A percentile compares a stretch with the other conserved stretches of the same genome.
phyloP scores from a whole-genome alignment of 1,140 invertebrate genomes.

The Drosophila biarmipes region DNA sequence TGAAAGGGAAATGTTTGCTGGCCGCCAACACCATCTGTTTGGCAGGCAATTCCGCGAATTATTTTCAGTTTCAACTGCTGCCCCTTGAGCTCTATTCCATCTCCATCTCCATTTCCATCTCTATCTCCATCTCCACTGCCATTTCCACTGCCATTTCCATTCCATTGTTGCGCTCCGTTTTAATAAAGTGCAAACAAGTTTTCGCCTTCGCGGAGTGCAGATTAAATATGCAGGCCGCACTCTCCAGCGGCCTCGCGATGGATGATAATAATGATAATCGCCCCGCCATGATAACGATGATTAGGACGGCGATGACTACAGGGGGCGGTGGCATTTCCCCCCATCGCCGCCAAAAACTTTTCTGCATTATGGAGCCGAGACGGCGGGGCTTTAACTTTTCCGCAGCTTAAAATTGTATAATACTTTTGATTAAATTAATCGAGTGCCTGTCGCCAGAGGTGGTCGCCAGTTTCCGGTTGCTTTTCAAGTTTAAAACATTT shows the following conservation, averaged over 20 bases:
- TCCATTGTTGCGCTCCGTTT: conserved; percentile 47
- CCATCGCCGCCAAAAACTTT: conserved; percentile 35
- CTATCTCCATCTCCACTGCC: no score
- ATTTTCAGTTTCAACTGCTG: conserved; percentile 34
- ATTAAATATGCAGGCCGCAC: conserved; percentile 72
- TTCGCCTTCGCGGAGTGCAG: conserved; percentile 59
- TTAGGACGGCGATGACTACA: conserved; percentile 33
- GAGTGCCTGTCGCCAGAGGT: conserved; percentile 26
- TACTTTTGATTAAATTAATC: conserved; percentile 71
- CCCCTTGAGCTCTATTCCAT: conserved; percentile 14
- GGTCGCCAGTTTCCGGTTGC: background rate
- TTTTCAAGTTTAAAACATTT: conserved; percentile 7
- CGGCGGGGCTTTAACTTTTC: conserved; percentile 37
- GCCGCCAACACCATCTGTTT: conserved; percentile 12
- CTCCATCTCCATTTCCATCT: conserved; percentile 12
- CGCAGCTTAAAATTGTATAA: conserved; percentile 34
- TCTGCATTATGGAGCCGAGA: conserved; percentile 49
- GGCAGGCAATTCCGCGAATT: conserved; percentile 37
- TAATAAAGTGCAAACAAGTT: conserved; percentile 67
- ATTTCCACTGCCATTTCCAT: conserved; percentile 19
- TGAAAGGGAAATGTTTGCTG: conserved; percentile 9
- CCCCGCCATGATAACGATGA: conserved; percentile 43
- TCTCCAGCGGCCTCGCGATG: conserved; percentile 11
- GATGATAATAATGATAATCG: conserved; percentile 13
- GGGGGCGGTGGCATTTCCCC: background rate